Evolutionary conservation across 2,888 invertebrate species (phyloP).

Genomic region (Aphodius sticticus): DNA sequence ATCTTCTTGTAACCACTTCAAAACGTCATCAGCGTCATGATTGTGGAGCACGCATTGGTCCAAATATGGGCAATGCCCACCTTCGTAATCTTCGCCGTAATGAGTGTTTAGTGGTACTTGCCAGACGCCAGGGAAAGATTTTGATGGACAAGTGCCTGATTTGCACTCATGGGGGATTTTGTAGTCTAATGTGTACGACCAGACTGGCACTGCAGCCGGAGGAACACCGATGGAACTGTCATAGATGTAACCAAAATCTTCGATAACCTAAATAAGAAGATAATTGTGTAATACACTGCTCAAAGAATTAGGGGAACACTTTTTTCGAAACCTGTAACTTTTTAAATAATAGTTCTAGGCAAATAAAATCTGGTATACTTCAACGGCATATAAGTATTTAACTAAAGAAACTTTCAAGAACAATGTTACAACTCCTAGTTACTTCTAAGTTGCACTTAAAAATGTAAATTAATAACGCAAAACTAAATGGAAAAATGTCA

Average conservation of each 20-base stretch:
- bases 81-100: conserved; percentile 87
- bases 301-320: no score
- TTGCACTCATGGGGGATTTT: conserved; percentile 94
- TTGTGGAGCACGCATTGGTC: conserved; percentile 93
- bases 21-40: conserved; percentile 76
- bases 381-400: no score
- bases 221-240: conserved; percentile 92
- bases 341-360: no score
- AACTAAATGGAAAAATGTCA: no score
- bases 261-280: conserved; percentile 72
- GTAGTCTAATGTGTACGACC: conserved; percentile 95
- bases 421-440: no score
- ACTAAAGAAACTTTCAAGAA: no score
- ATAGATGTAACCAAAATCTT: conserved; percentile 92
- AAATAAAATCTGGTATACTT: no score
- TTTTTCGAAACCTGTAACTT: no score
- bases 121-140: conserved; percentile 91
- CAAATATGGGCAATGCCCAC: conserved; percentile 90
- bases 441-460: no score
- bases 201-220: conserved; percentile 79
- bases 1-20: conserved; percentile 91
- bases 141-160: conserved; percentile 89
- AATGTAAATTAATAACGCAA: no score
- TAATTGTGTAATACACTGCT: conserved; percentile 16
- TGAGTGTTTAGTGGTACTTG: conserved; percentile 91